Percentiles rank a stretch among this genome's conserved stretches.
Conservation (phyloP, 2,797 vertebrate species). For the Sebastiscus tertius region DNA sequence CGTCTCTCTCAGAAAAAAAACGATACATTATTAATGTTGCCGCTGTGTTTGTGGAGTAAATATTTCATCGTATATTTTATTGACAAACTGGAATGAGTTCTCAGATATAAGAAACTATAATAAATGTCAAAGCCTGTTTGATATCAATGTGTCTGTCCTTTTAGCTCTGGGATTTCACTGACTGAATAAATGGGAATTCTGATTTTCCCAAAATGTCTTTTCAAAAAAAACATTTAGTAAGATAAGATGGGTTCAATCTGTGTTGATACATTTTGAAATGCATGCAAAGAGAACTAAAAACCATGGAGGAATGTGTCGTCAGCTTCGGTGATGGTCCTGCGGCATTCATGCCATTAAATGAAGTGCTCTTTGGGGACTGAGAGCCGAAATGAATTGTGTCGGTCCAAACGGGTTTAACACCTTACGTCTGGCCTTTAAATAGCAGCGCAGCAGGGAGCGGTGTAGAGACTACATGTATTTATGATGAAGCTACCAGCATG, state of each 20-base stretch:
- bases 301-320: neutral
- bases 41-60: constrained; percentile 19
- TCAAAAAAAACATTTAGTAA: neutral
- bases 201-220: neutral
- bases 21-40: constrained; percentile 40
- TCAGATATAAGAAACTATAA: neutral
- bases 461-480: constrained; percentile 63
- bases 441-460: constrained; percentile 29
- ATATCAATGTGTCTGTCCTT: neutral
- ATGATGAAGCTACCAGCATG: constrained; percentile 61
- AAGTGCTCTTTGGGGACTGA: constrained; percentile 9
- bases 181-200: neutral
- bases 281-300: neutral
- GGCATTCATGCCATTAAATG: constrained; percentile 14
- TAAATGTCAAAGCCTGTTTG: neutral
- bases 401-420: constrained; percentile 44
- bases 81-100: constrained; percentile 14
- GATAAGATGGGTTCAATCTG: neutral
- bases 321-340: neutral
- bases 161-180: neutral
- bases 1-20: constrained; percentile 19
- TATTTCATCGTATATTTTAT: constrained; percentile 42
- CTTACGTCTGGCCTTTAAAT: constrained; percentile 66
- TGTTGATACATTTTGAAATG: neutral
- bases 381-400: constrained; percentile 35